Evolutionary conservation across 1,140 invertebrate species (phyloP).

Genomic region (Spodoptera litura): DNA sequence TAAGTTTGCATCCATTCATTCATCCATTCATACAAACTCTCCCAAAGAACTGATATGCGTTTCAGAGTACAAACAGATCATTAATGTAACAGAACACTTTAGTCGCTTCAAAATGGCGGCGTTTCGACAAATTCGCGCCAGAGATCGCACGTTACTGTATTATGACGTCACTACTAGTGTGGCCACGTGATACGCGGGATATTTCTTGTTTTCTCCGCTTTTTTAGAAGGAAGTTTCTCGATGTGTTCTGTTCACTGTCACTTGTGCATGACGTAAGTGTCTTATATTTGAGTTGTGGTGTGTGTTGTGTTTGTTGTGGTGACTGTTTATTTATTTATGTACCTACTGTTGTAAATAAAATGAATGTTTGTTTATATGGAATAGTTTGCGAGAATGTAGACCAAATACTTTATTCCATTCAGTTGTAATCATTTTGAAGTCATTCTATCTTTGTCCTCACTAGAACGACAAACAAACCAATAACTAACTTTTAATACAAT

Average conservation of each 20-base stretch:
- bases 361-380: too few species aligned
- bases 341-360: too few species aligned
- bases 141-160: conserved; percentile 17
- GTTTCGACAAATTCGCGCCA: conserved; percentile 38
- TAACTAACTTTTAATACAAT: too few species aligned
- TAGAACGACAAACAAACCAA: too few species aligned
- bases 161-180: conserved; percentile 24
- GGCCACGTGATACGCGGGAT: neutral
- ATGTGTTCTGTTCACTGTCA: neutral
- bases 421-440: too few species aligned
- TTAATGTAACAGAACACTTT: conserved; percentile 31
- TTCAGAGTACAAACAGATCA: conserved; percentile 5
- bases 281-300: too few species aligned
- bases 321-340: too few species aligned
- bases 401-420: too few species aligned
- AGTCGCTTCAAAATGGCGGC: conserved; percentile 20
- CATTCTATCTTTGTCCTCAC: too few species aligned
- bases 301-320: too few species aligned
- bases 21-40: neutral
- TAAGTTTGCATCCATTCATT: neutral
- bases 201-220: neutral
- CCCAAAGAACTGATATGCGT: conserved; percentile 13
- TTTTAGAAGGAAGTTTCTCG: neutral
- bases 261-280: too few species aligned
- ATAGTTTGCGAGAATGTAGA: too few species aligned